These are phyloP conservation scores for Cynaeus angustus DNA, from an alignment of 2,888 invertebrate species.

Conservation along the genomic window DNA sequence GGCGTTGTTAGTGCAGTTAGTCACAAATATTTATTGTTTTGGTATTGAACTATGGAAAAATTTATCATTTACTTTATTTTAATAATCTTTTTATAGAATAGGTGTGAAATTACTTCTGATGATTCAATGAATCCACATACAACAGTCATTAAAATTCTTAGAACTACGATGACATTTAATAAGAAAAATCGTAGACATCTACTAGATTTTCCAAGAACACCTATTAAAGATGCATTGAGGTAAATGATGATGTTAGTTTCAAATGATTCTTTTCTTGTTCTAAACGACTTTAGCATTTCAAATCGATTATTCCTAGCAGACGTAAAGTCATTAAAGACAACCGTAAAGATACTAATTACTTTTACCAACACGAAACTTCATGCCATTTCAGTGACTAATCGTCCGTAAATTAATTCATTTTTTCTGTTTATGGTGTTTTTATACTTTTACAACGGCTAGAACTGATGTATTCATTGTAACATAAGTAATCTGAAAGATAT, in stretches of 20 bases:
- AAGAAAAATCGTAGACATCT: too few species aligned
- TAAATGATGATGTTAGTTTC: background rate
- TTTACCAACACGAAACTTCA: conserved; percentile 11
- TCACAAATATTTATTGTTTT: too few species aligned
- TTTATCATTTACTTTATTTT: background rate
- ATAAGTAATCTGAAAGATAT: too few species aligned
- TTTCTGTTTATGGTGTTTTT: background rate
- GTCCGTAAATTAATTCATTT: background rate
- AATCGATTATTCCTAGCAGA: conserved; percentile 15
- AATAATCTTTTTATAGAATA: background rate
- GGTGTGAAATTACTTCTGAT: background rate
- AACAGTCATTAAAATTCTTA: too few species aligned
- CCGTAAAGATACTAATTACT: conserved; percentile 16
- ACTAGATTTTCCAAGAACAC: background rate
- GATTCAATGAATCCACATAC: background rate
- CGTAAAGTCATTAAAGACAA: conserved; percentile 3
- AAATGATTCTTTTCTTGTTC: conserved; percentile 5
- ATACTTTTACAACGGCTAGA: too few species aligned
- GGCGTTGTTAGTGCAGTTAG: too few species aligned
- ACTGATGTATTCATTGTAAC: too few species aligned
- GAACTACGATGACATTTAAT: too few species aligned
- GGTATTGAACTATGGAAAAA: background rate
- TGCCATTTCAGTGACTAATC: conserved; percentile 17
- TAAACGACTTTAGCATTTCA: background rate
- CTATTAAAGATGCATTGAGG: background rate